These are phyloP conservation scores for Bujurquina vittata DNA, from an alignment of 2,113 vertebrate species.

Conservation along the genomic window DNA sequence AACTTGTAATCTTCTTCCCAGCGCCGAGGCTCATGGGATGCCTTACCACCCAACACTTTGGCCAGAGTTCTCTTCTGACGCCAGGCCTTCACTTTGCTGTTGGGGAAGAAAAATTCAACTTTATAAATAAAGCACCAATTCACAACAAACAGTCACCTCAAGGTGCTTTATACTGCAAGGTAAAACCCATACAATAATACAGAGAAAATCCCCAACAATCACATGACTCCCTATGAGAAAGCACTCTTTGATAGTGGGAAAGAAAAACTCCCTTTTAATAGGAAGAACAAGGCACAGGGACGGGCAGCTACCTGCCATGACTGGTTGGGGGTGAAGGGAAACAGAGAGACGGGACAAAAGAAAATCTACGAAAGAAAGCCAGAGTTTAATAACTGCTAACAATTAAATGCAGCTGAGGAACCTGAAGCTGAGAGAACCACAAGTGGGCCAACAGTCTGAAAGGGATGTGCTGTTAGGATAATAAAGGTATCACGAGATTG, in stretches of 20 bases:
- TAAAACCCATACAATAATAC: background rate
- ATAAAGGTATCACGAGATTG: too few relatives aligned
- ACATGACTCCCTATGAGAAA: background rate
- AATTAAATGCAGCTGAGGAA: background rate
- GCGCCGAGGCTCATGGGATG: slow-evolving; percentile 60
- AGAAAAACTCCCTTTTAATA: background rate
- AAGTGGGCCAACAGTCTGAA: too few relatives aligned
- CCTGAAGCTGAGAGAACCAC: too few relatives aligned
- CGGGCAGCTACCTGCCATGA: rapidly evolving
- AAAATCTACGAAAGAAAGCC: background rate
- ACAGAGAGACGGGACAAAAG: background rate
- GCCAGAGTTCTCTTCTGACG: slow-evolving; percentile 75
- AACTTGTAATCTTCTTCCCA: slow-evolving; percentile 84
- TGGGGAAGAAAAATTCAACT: background rate
- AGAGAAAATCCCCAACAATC: background rate
- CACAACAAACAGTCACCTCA: background rate
- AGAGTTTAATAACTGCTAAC: background rate
- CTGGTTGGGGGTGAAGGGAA: background rate
- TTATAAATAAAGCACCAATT: background rate
- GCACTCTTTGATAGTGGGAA: background rate
- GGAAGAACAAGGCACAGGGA: background rate
- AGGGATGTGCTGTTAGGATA: too few relatives aligned
- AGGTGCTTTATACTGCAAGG: background rate
- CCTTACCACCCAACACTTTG: slow-evolving; percentile 63
- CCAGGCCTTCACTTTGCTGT: slow-evolving; percentile 84